These are phyloP conservation scores for Hydropsyche betteni DNA, from an alignment of 2,888 invertebrate genomes.

Conservation along the genomic window DNA sequence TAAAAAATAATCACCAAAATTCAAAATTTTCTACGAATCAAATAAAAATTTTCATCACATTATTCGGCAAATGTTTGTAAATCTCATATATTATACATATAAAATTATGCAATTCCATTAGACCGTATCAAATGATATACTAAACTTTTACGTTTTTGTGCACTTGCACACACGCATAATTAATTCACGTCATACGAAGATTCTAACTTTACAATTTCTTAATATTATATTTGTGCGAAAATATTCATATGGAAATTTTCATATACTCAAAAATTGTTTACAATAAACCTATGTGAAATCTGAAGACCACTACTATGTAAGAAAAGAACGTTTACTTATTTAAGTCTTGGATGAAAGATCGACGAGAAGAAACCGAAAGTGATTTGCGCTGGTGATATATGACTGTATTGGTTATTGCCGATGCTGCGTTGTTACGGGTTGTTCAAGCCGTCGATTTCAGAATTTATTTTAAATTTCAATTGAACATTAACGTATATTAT, in stretches of 20 bases:
- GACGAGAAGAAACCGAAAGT: slow-evolving; percentile 47
- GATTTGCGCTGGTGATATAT: slow-evolving; percentile 35
- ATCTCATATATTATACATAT: too few species aligned
- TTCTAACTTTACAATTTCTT: too few species aligned
- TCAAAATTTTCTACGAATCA: too few species aligned
- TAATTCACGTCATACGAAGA: too few species aligned
- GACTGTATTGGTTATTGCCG: slow-evolving; percentile 20
- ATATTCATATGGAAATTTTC: not conserved
- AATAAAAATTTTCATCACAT: too few species aligned
- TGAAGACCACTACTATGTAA: not conserved
- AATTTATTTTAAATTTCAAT: not conserved
- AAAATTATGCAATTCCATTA: too few species aligned
- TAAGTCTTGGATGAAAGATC: slow-evolving; percentile 35
- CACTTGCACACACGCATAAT: too few species aligned
- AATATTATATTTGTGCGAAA: too few species aligned
- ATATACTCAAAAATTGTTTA: not conserved
- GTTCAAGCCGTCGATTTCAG: not conserved
- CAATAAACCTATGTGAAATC: not conserved
- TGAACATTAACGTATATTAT: not conserved
- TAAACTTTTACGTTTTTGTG: too few species aligned
- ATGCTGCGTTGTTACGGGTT: slow-evolving; percentile 14
- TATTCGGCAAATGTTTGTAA: too few species aligned
- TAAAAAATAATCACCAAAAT: too few species aligned
- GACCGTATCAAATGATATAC: too few species aligned
- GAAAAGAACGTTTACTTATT: not conserved